These are phyloP conservation scores for Nephrotoma guestfalica DNA, from an alignment of 2,888 invertebrate genomes.

Conservation along the genomic window DNA sequence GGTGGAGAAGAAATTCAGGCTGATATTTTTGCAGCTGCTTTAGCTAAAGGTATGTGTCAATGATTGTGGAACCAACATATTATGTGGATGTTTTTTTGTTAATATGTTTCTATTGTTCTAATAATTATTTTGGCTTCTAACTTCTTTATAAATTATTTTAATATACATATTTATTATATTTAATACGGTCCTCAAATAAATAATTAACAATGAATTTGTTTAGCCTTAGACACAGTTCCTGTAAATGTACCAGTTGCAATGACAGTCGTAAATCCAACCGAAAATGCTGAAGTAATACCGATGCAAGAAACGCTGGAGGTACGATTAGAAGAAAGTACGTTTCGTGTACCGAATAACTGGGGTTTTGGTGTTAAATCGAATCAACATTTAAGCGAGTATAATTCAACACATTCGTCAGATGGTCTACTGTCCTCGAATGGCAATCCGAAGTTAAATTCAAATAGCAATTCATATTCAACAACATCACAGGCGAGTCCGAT, in stretches of 20 bases:
- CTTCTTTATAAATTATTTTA: not conserved
- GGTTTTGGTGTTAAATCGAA: conserved; percentile 30
- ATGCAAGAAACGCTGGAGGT: conserved; percentile 46
- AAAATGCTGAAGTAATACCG: conserved; percentile 33
- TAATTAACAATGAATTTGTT: not conserved
- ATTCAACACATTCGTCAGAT: not conserved
- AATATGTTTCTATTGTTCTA: not conserved
- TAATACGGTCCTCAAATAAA: not conserved
- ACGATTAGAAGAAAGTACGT: conserved; percentile 35
- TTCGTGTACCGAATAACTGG: conserved; percentile 33
- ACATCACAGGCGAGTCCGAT: conserved; percentile 11
- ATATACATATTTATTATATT: not conserved
- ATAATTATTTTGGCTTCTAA: not conserved
- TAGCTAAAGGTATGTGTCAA: conserved; percentile 12
- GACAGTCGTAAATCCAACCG: conserved; percentile 18
- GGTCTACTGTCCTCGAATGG: not conserved
- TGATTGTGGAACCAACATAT: not conserved
- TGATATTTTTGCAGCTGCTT: conserved; percentile 26
- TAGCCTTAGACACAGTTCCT: conserved; percentile 21
- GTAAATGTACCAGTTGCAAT: conserved; percentile 21
- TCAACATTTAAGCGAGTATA: not conserved
- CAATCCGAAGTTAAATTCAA: not conserved
- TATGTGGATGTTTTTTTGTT: not conserved
- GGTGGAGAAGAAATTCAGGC: conserved; percentile 26
- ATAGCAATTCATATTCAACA: conserved; percentile 6